These are phyloP conservation scores for Vandiemenella viatica DNA, from an alignment of 2,888 invertebrate species.

Conservation along the genomic window DNA sequence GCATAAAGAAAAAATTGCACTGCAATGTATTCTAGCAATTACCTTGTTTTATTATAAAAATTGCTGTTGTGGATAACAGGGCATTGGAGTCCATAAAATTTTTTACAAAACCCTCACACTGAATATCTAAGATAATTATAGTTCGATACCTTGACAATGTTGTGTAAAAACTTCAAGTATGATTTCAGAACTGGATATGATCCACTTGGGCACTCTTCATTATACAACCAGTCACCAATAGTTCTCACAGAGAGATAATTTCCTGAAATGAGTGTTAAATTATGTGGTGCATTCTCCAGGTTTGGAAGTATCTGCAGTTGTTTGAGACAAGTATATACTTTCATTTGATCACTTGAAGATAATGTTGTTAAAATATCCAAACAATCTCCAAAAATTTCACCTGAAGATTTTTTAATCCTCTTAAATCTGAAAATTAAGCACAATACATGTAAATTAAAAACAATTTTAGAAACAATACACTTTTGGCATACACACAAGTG, in stretches of 20 bases:
- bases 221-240: neutral
- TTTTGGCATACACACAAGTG: too few species aligned
- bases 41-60: too few species aligned
- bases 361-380: neutral
- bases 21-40: too few species aligned
- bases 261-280: neutral
- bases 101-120: too few species aligned
- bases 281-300: neutral
- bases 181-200: neutral
- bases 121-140: too few species aligned
- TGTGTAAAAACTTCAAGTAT: neutral
- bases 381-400: neutral
- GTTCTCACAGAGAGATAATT: neutral
- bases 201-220: constrained; percentile 1
- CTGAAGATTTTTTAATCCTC: neutral
- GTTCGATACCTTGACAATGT: neutral
- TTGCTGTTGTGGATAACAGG: too few species aligned
- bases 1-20: too few species aligned
- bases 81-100: too few species aligned
- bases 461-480: too few species aligned
- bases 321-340: neutral
- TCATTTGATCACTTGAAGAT: neutral
- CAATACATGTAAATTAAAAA: too few species aligned
- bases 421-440: neutral
- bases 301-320: neutral